Conservation (phyloP, 2,113 vertebrate genomes). For the Neolamprologus longior region DNA sequence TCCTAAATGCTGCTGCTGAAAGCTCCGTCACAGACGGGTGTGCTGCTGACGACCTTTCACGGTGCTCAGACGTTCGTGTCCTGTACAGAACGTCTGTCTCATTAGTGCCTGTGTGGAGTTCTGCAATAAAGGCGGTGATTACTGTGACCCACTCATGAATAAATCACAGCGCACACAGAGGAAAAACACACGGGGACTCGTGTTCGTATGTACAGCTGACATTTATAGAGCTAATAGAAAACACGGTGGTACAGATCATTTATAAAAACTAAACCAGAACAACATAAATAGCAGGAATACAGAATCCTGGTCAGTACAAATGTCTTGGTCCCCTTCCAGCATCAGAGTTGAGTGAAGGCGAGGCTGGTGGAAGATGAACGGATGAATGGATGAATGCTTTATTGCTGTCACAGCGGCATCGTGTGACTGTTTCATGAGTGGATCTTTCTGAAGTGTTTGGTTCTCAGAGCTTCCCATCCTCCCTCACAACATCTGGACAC, state of each 20-base stretch:
- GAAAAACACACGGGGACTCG: background rate
- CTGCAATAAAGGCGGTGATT: background rate
- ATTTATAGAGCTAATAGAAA: conserved; percentile 72
- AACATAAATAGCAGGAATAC: conserved; percentile 63
- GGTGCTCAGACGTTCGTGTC: too few relatives aligned
- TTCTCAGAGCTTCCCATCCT: background rate
- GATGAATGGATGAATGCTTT: background rate
- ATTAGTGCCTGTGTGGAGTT: too few relatives aligned
- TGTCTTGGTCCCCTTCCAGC: conserved; percentile 57
- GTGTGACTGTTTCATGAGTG: background rate
- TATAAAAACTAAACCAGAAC: conserved; percentile 40
- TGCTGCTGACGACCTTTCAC: background rate
- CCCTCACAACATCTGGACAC: background rate
- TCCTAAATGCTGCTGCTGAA: background rate
- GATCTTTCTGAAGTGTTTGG: background rate
- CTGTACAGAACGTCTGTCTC: too few relatives aligned
- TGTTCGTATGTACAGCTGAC: conserved; percentile 45
- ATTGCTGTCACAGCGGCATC: background rate
- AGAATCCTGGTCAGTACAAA: conserved; percentile 60
- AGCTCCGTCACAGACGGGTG: background rate
- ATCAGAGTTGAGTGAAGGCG: background rate
- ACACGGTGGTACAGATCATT: conserved; percentile 61
- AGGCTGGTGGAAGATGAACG: background rate
- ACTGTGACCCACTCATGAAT: background rate
- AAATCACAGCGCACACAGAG: background rate